Evolutionary conservation across 2,797 vertebrate genomes (phyloP).

Genomic region (Nyctalus aviator): DNA sequence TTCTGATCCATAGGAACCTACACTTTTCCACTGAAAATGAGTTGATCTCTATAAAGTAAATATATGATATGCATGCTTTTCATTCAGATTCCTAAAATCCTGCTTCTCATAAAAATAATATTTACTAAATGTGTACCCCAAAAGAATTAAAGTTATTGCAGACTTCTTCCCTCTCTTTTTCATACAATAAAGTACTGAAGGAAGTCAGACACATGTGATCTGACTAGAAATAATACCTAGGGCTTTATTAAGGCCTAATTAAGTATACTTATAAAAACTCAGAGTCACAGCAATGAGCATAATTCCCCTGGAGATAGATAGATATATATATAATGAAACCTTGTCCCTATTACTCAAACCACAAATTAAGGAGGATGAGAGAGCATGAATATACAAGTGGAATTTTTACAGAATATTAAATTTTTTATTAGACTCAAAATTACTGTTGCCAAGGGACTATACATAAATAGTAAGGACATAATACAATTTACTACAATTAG

Average conservation of each 20-base stretch:
- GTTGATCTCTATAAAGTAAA: neutral
- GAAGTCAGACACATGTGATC: slow-evolving; percentile 20
- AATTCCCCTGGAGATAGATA: neutral
- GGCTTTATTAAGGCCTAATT: slow-evolving; percentile 34
- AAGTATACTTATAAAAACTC: neutral
- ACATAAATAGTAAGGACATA: neutral
- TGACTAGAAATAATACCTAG: neutral
- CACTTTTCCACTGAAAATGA: neutral
- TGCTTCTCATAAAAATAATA: slow-evolving; percentile 25
- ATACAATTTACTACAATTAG: neutral
- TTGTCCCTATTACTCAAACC: slow-evolving; percentile 12
- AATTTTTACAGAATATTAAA: slow-evolving; percentile 37
- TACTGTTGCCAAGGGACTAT: neutral
- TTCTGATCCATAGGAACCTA: slow-evolving; percentile 12
- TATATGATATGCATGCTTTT: neutral
- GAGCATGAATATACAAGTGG: neutral
- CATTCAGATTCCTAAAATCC: neutral
- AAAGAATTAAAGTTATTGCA: neutral
- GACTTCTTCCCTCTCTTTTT: neutral
- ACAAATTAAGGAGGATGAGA: neutral
- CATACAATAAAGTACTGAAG: neutral
- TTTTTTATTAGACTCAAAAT: slow-evolving; percentile 13
- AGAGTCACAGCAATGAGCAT: neutral
- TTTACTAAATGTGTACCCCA: neutral
- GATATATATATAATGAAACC: neutral